Evolutionary conservation across 2,888 invertebrate genomes (phyloP), one percentile per base, ranked within the genome.

Genomic region (Cartodere bifasciata): DNA sequence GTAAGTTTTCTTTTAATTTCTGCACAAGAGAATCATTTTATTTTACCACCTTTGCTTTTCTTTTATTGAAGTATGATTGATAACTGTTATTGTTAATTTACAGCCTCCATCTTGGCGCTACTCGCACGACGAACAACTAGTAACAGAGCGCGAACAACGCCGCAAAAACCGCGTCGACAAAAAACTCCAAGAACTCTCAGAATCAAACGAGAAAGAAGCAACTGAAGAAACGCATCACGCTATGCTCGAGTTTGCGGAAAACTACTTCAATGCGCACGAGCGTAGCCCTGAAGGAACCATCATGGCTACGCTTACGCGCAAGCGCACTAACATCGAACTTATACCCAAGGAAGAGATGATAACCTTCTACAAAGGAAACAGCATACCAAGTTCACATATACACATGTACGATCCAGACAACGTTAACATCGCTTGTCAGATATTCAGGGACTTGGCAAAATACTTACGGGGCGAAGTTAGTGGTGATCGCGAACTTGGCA

Each of bases 341-440:
- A 68, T 91, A 16, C 84, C 87, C 3, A 90, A 90, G 51, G 83
- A 85, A 49, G 91, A 94, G 56, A 91, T 94, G 90, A 76, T 91
- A 13, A 79, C 78, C 0, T 92, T 81, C 55, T 84, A 85, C 54
- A 84, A 87, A 53, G 81, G 80, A 23, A 83, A 81, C 49, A 77
- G 79, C 34, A 92, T 94, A 44, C 86, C 90, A 1, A 87, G 84
- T 29, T 91, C 92, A 0, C 92, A 92, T 58, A 82, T 94, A 48
- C 90, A 90, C 50, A 75, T 94, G 67, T 90, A 91, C 55, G 92
- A 94, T 63, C 88, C 91, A 0, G 91, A 92, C 55, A 92, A 92
- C 56, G 77, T 91, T 20, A 77, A 81, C 28, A 72, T 88, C 1
- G 88, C 92, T 3, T 88, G 91, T 49, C 79, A 74, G 41, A 82